These are phyloP conservation scores for Girardinus metallicus DNA, from an alignment of 2,797 vertebrate genomes.

Conservation along the genomic window DNA sequence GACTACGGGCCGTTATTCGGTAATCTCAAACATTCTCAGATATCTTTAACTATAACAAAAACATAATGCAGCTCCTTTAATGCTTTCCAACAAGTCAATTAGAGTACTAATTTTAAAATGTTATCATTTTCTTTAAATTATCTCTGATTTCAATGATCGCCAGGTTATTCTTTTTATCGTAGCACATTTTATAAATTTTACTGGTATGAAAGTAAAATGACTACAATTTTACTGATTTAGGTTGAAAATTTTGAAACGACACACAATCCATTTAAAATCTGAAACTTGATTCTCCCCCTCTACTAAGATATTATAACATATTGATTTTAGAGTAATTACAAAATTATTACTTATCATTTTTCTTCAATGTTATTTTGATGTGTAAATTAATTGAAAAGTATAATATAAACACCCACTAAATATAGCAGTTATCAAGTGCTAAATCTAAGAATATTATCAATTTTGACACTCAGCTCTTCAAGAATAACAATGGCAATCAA, in stretches of 20 bases:
- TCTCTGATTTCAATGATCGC: neutral
- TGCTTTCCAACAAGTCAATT: conserved; percentile 1
- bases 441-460: neutral
- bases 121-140: neutral
- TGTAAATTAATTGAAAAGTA: neutral
- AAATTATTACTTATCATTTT: neutral
- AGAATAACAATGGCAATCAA: neutral
- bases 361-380: neutral
- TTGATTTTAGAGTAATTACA: neutral
- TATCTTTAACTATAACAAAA: conserved; percentile 8
- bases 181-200: neutral
- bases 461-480: neutral
- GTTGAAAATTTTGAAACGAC: neutral
- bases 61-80: conserved; percentile 10
- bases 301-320: neutral
- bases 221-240: neutral
- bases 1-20: conserved; percentile 7
- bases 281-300: neutral
- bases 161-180: neutral
- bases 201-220: neutral
- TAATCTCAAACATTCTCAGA: conserved; percentile 16
- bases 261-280: neutral
- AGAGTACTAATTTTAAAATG: neutral
- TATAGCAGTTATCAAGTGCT: neutral
- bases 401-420: neutral